Conservation (phyloP, 2,113 vertebrate genomes). For the Ailurus styani region DNA sequence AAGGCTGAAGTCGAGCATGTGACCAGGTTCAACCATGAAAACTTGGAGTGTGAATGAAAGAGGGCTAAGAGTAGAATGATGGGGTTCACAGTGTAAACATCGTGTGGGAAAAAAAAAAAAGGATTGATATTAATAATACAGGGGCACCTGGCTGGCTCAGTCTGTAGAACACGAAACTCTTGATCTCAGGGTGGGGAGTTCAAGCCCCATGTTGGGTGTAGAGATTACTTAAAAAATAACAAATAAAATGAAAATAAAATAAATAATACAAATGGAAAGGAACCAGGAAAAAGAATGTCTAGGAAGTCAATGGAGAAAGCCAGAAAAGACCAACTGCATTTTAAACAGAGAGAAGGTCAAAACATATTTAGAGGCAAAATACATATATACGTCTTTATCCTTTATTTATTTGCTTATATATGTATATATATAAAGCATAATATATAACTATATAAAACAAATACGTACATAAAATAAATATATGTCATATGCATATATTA, state of each 20-base stretch:
- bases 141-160: neutral
- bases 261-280: neutral
- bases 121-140: neutral
- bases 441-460: neutral
- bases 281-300: neutral
- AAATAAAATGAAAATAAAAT: neutral
- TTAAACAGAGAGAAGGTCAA: constrained; percentile 38
- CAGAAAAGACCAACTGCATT: neutral
- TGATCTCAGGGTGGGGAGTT: neutral
- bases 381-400: neutral
- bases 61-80: neutral
- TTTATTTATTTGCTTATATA: neutral
- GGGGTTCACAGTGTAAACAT: neutral
- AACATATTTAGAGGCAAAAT: neutral
- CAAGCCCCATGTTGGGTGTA: neutral
- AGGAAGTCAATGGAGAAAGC: neutral
- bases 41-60: neutral
- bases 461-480: neutral
- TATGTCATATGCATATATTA: neutral
- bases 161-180: neutral
- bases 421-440: neutral
- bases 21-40: neutral
- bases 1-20: neutral
- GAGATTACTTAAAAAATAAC: neutral
- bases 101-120: neutral